A percentile compares a stretch with the other conserved stretches of the same genome.
Evolutionary conservation across 2,888 invertebrate species (phyloP).

Genomic region (Erebia epiphron): DNA sequence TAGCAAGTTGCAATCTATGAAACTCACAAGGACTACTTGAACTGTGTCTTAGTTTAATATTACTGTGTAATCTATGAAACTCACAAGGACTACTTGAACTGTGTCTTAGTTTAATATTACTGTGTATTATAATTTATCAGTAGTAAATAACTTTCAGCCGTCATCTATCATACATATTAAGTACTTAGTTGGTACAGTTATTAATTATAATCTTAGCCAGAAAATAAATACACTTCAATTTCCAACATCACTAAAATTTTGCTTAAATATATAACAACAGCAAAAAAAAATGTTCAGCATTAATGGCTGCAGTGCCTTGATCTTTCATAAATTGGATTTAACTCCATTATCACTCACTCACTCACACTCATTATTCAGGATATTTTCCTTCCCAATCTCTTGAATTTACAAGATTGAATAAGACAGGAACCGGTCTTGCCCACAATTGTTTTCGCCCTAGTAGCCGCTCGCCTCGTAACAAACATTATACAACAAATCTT

Average conservation of each 20-base stretch:
- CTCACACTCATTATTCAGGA: conserved; percentile 19
- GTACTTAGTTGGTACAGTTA: too few species aligned
- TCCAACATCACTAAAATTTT: too few species aligned
- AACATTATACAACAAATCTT: conserved; percentile 74
- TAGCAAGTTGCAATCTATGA: too few species aligned
- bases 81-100: too few species aligned
- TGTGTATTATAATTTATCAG: too few species aligned
- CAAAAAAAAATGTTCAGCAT: background rate
- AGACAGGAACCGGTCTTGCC: conserved; percentile 56
- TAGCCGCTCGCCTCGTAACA: conserved; percentile 57
- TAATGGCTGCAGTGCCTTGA: conserved; percentile 23
- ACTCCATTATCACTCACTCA: background rate
- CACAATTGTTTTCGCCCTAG: conserved; percentile 68
- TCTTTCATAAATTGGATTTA: conserved; percentile 21
- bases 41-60: too few species aligned
- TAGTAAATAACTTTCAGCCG: too few species aligned
- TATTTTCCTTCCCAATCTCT: conserved; percentile 21
- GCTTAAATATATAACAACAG: too few species aligned
- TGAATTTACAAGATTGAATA: conserved; percentile 18
- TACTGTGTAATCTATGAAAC: background rate
- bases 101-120: too few species aligned
- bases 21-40: background rate
- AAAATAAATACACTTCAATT: too few species aligned
- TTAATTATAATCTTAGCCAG: too few species aligned
- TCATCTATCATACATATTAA: too few species aligned